Percentiles rank a stretch among this genome's conserved stretches.
Conservation (phyloP, 2,888 invertebrate species). For the Ypsolopha sequella region DNA sequence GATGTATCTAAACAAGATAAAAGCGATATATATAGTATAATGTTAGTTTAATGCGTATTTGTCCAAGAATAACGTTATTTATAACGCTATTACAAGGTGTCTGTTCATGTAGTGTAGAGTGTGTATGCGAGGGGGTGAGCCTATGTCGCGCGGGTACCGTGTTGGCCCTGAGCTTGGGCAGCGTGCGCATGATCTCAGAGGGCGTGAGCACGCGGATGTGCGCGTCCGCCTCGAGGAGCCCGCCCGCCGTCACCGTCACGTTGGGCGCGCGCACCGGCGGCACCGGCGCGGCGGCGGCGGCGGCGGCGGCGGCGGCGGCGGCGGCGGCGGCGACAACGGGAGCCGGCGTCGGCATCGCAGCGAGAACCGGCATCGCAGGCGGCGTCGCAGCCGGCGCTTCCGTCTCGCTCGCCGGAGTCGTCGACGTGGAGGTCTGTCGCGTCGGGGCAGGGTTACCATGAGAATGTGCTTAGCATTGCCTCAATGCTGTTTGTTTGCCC, state of each 20-base stretch:
- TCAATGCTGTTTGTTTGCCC: no score
- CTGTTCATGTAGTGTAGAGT: background rate
- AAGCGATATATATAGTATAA: no score
- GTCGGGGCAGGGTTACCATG: no score
- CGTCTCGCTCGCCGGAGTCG: background rate
- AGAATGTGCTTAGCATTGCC: no score
- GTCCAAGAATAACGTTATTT: no score
- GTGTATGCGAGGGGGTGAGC: constrained; percentile 8
- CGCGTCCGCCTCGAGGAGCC: constrained; percentile 76
- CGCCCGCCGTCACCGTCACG: constrained; percentile 76
- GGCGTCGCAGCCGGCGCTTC: background rate
- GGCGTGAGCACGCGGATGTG: constrained; percentile 91
- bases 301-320: constrained; percentile 17
- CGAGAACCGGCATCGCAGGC: constrained; percentile 41
- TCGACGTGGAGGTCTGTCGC: background rate
- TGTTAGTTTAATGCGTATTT: no score
- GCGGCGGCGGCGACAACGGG: constrained; percentile 11
- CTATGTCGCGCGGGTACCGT: constrained; percentile 37
- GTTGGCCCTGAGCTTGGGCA: constrained; percentile 78
- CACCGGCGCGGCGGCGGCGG: constrained; percentile 19
- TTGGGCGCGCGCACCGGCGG: constrained; percentile 73
- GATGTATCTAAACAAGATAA: no score
- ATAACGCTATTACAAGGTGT: background rate
- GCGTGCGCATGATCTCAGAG: constrained; percentile 91
- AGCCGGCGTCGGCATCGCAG: constrained; percentile 26